phyloP scores from a whole-genome alignment of 2,797 vertebrate species.

The Galaxias olidus region DNA sequence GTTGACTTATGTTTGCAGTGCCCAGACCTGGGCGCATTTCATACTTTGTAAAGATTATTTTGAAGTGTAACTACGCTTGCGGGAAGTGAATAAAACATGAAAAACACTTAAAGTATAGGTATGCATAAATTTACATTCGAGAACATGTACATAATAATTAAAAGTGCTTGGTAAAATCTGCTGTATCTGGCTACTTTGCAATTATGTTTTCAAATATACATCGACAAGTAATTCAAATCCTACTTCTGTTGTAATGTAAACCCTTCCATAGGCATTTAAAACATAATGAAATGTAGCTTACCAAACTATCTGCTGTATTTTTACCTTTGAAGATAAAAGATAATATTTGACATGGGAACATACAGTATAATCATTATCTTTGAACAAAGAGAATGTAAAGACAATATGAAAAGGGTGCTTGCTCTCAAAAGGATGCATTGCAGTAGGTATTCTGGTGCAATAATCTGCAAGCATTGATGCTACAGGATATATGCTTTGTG shows the following conservation, averaged over 20 bases:
- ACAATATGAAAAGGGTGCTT: constrained; percentile 10
- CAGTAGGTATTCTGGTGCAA: constrained; percentile 29
- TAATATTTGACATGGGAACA: constrained; percentile 18
- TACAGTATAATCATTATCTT: constrained; percentile 4
- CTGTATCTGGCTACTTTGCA: background rate
- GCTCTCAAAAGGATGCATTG: constrained; percentile 24
- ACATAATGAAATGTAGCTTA: constrained; percentile 17
- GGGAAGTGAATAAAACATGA: too few relatives aligned
- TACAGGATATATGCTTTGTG: constrained; percentile 13
- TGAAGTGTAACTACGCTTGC: too few relatives aligned
- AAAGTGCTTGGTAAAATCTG: background rate
- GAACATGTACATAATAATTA: background rate
- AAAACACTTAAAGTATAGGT: too few relatives aligned
- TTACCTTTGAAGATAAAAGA: constrained; percentile 10
- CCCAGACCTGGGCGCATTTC: too few relatives aligned
- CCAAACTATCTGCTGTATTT: constrained; percentile 10
- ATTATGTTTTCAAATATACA: constrained; percentile 2
- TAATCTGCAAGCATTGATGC: constrained; percentile 35
- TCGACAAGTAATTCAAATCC: constrained; percentile 9
- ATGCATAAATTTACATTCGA: too few relatives aligned
- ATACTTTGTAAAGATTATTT: too few relatives aligned
- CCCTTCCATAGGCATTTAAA: constrained; percentile 11
- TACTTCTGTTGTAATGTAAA: constrained; percentile 15
- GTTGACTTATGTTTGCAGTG: too few relatives aligned
- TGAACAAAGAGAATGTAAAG: constrained; percentile 11